Base-by-base conservation (phyloP, 2,888 invertebrate genomes). In the Euzophera pinguis region DNA sequence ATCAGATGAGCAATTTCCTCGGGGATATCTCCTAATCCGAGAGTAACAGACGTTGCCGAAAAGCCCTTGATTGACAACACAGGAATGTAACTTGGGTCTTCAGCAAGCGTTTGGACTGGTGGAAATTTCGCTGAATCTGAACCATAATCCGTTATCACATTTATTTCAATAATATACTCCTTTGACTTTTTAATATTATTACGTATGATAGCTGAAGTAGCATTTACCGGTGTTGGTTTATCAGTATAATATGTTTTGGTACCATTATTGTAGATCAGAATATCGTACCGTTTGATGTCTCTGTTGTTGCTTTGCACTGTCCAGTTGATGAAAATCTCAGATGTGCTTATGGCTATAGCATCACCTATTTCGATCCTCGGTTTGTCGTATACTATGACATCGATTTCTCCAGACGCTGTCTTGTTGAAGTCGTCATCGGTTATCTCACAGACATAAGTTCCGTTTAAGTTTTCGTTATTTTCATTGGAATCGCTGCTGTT, bases 261-360 rank as follows among this genome's bases (percentile, higher is more conserved):
- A 5, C 34, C 34, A 10, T 47, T 34, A 34, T 38, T 17, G 60
- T 59, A 34, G 91, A 82, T 49, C 62, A 65, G 41, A 61, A 66
- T 0, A 54, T 10, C 85, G 67, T 93, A 94, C 16, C 78, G 75
- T 59, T 88, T 84, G 14, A 95, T 91, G 0, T 93, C 93, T 49
- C 93, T 93, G 71, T 97, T 96, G 57, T 95, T 95, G 56, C 94
- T 92, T 55, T 93, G 92, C 0, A 95, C 91, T 0, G 95, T 96
- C 96, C 97, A 97, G 72, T 96, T 96, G 0, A 97, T 75, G 76
- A 92, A 97, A 42, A 97, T 92, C 74, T 94, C 93, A 6, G 92
- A 91, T 0, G 93, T 92, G 50, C 94, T 95, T 13, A 97, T 95
- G 0, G 95, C 93, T 74, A 95, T 95, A 0, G 94, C 93, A 54